phyloP scores from a whole-genome alignment of 2,113 vertebrate species.

The Catharus fuscescens region DNA sequence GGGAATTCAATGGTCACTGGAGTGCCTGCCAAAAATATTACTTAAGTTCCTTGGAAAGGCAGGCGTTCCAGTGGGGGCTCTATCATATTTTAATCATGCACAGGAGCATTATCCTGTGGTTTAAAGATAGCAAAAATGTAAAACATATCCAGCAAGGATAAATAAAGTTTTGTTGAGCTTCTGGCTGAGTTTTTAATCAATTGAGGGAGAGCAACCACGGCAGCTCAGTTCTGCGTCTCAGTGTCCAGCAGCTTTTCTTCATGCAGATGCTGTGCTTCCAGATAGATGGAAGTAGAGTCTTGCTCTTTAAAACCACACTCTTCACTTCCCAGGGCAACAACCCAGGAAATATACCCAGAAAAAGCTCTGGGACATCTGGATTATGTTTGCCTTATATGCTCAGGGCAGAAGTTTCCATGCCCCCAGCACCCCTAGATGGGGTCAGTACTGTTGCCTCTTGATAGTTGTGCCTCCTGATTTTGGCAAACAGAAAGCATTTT shows the following conservation, averaged over 20 bases:
- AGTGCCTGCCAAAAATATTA: background rate
- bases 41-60: background rate
- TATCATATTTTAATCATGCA: background rate
- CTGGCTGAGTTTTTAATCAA: background rate
- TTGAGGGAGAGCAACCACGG: background rate
- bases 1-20: background rate
- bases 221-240: background rate
- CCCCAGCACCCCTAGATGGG: background rate
- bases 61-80: background rate
- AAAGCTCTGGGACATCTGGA: background rate
- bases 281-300: no score
- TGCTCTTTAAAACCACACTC: background rate
- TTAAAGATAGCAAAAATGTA: background rate
- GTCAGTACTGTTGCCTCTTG: background rate
- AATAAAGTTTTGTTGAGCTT: background rate
- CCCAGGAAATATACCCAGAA: background rate
- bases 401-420: background rate
- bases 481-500: background rate
- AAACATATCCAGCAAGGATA: background rate
- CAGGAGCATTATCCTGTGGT: background rate
- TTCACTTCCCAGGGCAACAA: background rate
- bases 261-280: background rate
- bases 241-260: background rate
- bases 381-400: background rate
- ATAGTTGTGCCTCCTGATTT: background rate